phyloP scores from a whole-genome alignment of 23 tunicate species.

The Diplosoma virens region DNA sequence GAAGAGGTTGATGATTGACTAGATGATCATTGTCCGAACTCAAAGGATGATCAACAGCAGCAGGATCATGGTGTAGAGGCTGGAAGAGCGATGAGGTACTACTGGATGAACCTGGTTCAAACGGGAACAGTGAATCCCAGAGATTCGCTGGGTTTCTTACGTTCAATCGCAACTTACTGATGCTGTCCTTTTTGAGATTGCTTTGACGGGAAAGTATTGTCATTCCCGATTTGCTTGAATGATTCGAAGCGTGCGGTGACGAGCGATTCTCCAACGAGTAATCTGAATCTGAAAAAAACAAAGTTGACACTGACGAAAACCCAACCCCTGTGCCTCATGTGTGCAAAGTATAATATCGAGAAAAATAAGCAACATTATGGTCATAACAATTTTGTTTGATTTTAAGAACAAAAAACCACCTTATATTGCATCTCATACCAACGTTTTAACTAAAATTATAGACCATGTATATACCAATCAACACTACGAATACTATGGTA shows the following conservation, averaged over 20 bases:
- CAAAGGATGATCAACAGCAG: not conserved
- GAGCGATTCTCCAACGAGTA: slow-evolving; percentile 12
- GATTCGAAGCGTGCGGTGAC: too few species aligned
- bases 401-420: too few species aligned
- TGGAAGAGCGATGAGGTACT: not conserved
- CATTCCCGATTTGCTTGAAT: slow-evolving; percentile 66
- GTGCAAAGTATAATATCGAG: too few species aligned
- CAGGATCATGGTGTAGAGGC: not conserved
- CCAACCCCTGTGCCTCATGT: too few species aligned
- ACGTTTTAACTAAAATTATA: too few species aligned
- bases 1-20: not conserved
- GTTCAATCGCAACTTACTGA: not conserved
- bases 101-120: slow-evolving; percentile 1
- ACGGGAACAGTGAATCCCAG: not conserved
- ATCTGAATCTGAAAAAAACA: slow-evolving; percentile 40
- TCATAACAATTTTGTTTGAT: too few species aligned
- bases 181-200: slow-evolving; percentile 9
- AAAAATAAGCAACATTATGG: too few species aligned
- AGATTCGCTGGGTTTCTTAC: not conserved
- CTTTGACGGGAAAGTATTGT: slow-evolving; percentile 41
- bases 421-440: too few species aligned
- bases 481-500: too few species aligned
- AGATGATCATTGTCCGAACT: not conserved
- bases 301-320: not conserved
- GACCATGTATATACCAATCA: too few species aligned